Conservation (phyloP, 2,113 vertebrate genomes). For the Symphodus melops region DNA sequence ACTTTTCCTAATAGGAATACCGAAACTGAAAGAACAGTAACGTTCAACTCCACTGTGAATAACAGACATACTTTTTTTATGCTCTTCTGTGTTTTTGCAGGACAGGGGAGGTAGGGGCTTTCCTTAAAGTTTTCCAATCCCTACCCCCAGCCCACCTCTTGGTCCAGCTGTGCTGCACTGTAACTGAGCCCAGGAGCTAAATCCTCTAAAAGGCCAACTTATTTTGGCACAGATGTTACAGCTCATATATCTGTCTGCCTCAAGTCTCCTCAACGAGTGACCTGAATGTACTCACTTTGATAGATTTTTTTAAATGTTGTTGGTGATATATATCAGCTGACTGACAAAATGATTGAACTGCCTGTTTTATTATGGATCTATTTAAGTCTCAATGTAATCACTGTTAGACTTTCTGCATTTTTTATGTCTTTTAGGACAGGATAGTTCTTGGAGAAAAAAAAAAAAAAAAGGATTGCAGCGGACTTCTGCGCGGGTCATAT, state of each 20-base stretch:
- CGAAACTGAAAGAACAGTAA: neutral
- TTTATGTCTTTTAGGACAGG: no score
- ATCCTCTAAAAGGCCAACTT: constrained; percentile 35
- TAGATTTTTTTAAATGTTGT: neutral
- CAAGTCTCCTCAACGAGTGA: constrained; percentile 29
- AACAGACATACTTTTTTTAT: constrained; percentile 13
- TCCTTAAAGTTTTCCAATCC: constrained; percentile 41
- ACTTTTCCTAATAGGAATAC: neutral
- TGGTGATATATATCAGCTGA: neutral
- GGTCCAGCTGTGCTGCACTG: constrained; percentile 71
- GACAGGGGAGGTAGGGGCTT: constrained; percentile 29
- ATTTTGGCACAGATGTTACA: constrained; percentile 60
- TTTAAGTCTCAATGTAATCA: neutral
- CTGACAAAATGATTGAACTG: no score
- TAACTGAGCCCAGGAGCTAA: constrained; percentile 62
- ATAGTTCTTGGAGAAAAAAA: no score
- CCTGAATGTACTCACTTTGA: neutral
- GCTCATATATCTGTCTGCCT: constrained; percentile 54
- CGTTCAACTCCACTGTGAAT: neutral
- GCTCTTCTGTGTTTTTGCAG: constrained; percentile 26
- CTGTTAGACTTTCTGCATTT: neutral
- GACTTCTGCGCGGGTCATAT: constrained; percentile 12
- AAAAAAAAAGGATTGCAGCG: neutral
- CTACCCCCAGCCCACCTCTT: constrained; percentile 10
- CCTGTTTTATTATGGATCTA: neutral